Percentiles rank a stretch among this genome's conserved stretches.
These are phyloP conservation scores for Tachuris rubrigastra DNA, from an alignment of 2,113 vertebrate species.

Conservation along the genomic window DNA sequence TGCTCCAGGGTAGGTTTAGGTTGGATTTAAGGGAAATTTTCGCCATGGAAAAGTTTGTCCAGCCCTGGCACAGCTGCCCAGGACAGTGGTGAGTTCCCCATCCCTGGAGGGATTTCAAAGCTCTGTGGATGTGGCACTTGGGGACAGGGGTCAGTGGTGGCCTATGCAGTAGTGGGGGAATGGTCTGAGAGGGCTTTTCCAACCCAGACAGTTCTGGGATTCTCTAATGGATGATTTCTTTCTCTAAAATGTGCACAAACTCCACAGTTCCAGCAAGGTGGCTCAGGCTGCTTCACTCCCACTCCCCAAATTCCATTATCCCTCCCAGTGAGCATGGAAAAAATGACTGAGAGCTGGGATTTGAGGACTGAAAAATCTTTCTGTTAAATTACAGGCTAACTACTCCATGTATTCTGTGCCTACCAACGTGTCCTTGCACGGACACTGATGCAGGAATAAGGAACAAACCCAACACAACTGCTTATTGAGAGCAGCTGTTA, in stretches of 20 bases:
- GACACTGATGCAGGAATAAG: not conserved
- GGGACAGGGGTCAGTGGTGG: not conserved
- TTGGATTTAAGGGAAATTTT: not conserved
- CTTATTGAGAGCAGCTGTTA: not conserved
- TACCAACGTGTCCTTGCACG: not conserved
- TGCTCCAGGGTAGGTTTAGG: not conserved
- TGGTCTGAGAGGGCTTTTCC: not conserved
- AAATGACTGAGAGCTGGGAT: not conserved
- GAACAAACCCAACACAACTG: not conserved
- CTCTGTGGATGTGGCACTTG: not conserved
- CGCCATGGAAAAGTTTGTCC: not conserved
- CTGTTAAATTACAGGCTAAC: not conserved
- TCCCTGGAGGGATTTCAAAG: not conserved
- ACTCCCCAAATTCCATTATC: accelerated
- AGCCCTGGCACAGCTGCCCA: not conserved
- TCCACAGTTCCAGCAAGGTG: not conserved
- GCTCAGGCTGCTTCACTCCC: not conserved
- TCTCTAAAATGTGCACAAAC: not conserved
- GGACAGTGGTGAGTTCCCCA: not conserved
- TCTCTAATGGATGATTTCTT: not conserved
- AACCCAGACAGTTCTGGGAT: not conserved
- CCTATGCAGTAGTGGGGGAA: not conserved
- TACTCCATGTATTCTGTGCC: not conserved
- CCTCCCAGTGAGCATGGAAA: not conserved
- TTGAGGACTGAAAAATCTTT: not conserved